Evolutionary conservation across 1,140 invertebrate species (phyloP).

Genomic region (Tetranychus cinnabarinus): DNA sequence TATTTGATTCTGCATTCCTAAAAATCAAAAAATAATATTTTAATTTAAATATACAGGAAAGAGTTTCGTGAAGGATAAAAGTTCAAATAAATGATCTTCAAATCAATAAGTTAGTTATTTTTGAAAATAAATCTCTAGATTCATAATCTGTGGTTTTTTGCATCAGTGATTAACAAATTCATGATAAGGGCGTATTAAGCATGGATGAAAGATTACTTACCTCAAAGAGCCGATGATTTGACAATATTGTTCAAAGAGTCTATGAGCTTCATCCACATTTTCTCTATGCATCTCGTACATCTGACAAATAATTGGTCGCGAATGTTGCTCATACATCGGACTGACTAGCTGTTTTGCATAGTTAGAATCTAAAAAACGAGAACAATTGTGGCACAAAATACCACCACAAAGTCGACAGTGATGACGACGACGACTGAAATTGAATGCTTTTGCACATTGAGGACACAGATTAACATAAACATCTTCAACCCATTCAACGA

Average conservation of each 20-base stretch:
- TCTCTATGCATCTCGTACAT: slow-evolving; percentile 55
- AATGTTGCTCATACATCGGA: slow-evolving; percentile 36
- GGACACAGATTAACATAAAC: slow-evolving; percentile 67
- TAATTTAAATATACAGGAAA: too few relatives aligned
- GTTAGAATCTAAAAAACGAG: slow-evolving; percentile 53
- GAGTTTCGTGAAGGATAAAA: too few relatives aligned
- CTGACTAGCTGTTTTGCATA: slow-evolving; percentile 47
- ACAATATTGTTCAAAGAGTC: slow-evolving; percentile 50
- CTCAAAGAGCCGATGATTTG: slow-evolving; percentile 50
- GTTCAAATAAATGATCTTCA: too few relatives aligned
- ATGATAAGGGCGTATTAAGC: too few relatives aligned
- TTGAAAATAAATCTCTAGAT: too few relatives aligned
- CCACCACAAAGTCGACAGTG: slow-evolving; percentile 88
- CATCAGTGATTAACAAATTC: too few relatives aligned
- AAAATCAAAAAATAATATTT: slow-evolving; percentile 13
- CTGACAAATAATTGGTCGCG: slow-evolving; percentile 48
- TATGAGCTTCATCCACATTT: slow-evolving; percentile 46
- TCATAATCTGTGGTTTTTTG: too few relatives aligned
- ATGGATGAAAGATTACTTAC: slow-evolving; percentile 19
- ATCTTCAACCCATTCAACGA: slow-evolving; percentile 84
- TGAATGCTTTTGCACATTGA: slow-evolving; percentile 65
- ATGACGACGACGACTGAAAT: slow-evolving; percentile 64
- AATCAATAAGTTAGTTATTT: not conserved
- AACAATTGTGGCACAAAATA: slow-evolving; percentile 83
- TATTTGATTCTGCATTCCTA: slow-evolving; percentile 66